Evolutionary conservation across 2,113 vertebrate genomes (phyloP), one percentile per base, ranked within the genome.

Genomic region (Willisornis vidua): DNA sequence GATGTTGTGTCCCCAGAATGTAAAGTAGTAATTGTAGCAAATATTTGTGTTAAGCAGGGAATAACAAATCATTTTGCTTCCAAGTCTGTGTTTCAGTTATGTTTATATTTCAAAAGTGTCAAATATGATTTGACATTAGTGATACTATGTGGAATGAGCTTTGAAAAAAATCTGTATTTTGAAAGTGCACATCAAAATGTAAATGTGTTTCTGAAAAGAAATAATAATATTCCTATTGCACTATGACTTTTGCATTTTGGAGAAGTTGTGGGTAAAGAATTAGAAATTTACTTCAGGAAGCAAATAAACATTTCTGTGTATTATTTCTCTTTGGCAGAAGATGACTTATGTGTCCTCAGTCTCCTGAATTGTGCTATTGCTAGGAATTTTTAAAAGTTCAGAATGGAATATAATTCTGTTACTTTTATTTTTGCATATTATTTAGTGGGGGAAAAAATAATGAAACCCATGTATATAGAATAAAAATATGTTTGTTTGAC

Each of bases 241-340:
- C 67, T 35, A 33, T 66, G 73, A 81, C 57, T 63, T 79, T 66
- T 84, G 58, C 54, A 79, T 94, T 73, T 82, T 91, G 46, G 26
- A 39, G 74, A 54, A 85, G 49, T 78, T 12, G 51, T 45, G 35
- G 48, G 48, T 48, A 84, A 26, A 87, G 51, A 88, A 94, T 82
- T 46, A 80, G 31, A 80, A 71, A 91, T 90, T 49, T 85, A 55
- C 28, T 58, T 85, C 25, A 85, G 76, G 71, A 75, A 79, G 82
- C 5, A 89, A 84, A 66, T 72, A 33, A 81, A 90, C 31, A 65
- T 84, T 91, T 49, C 49, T 66, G 43, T 67, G 37, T 94, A 9
- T 82, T 95, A 61, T 96, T 97, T 98, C 82, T 97, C 19, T 93
- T 95, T 86, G 70, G 51, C 58, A 93, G 89, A 97, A 96, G 75